Base-by-base conservation (phyloP, 2,888 invertebrate genomes). In the Nymphalis urticae region DNA sequence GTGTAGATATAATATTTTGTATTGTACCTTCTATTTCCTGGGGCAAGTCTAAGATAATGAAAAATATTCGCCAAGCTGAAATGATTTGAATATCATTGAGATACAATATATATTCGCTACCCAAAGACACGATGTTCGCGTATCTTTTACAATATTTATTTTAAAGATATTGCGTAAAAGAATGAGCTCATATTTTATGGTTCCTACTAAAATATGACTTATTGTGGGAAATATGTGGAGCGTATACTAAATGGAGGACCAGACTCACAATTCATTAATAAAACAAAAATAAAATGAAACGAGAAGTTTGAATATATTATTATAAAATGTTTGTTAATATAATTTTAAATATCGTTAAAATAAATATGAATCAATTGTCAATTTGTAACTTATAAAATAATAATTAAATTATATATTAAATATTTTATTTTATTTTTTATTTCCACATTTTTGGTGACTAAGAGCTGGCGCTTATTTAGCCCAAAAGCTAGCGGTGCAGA, bases 171-270 rank as follows among this genome's bases (percentile, higher is more conserved):
- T 50, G 51, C 32, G 58, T 19, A 58, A 62, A 66, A 66, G 62
- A 69, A 59, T 65, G 50, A 60, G 56, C 32, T 58, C 62, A 47
- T 64, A 62, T 66, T 66, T 66, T 48, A 63, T 48, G 51, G 62
- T 53, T 36, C 51, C 32, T 36, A 24, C 51, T 59, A 32, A 59
- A 62, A 66, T 50, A 62, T 65, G 50, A 51, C 48, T 62, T 62
- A 69, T 69, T 69, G 69, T 69, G 21, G 51, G 17, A 60, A 66
- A 60, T 60, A 62, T 63, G 66, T 66, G 51, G 47, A 66, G 63
- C 66, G 69, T 48, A 36, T 58, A 32, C 58, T 13, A 3, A 24
- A 42, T 42, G 50, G 47, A 54, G 53, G 47, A 32, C 53, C 8
- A 56, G 61, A 7, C 27, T 61, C 36, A 58, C 19, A 48, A 54